Evolutionary conservation across 2,888 invertebrate species (phyloP).

Genomic region (Thecocarcelia acutangulata): DNA sequence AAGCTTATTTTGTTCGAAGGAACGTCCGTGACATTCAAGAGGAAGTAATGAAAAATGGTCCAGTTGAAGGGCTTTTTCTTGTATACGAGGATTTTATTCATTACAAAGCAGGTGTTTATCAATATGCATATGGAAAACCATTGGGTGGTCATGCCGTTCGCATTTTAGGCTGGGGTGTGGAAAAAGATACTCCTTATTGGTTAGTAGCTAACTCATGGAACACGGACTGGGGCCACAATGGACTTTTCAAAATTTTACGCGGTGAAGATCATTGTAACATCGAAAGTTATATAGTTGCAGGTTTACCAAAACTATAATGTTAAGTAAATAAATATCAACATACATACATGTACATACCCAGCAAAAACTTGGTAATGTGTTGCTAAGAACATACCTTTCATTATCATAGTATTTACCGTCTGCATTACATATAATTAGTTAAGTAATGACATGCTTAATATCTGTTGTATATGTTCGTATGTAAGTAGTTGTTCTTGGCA

Average conservation of each 20-base stretch:
- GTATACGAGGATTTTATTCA: conserved; percentile 92
- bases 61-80: conserved; percentile 93
- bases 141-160: conserved; percentile 94
- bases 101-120: conserved; percentile 92
- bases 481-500: no score
- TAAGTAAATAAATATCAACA: no score
- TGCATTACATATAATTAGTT: no score
- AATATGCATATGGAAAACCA: conserved; percentile 87
- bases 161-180: conserved; percentile 94
- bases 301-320: conserved; percentile 83
- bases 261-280: conserved; percentile 90
- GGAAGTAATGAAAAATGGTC: conserved; percentile 93
- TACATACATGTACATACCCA: no score
- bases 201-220: conserved; percentile 97
- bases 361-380: no score
- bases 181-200: conserved; percentile 91
- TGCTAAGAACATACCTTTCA: no score
- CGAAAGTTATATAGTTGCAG: conserved; percentile 87
- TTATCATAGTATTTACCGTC: no score
- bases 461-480: no score
- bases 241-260: conserved; percentile 93
- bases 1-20: conserved; percentile 84
- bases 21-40: conserved; percentile 87
- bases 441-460: no score
- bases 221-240: conserved; percentile 94